Conservation (phyloP, 2,113 vertebrate species). For the Cyanistes caeruleus region DNA sequence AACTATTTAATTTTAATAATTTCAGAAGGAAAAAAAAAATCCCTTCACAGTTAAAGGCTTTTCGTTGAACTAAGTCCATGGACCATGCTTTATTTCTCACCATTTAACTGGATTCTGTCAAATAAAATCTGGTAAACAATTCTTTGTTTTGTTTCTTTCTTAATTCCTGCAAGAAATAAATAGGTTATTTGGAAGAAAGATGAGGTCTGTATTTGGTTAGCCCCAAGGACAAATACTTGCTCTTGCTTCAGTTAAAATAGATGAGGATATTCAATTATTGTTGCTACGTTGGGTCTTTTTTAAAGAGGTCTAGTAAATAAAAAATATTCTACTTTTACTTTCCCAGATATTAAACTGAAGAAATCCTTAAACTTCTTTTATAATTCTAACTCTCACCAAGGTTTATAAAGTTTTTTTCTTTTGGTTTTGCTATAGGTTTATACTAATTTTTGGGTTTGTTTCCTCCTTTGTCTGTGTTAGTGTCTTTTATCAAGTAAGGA, state of each 20-base stretch:
- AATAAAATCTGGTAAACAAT: not conserved
- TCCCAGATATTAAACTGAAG: too few relatives aligned
- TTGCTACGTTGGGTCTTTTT: not conserved
- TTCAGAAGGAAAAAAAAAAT: not conserved
- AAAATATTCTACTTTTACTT: not conserved
- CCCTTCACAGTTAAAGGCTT: not conserved
- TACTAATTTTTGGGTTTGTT: not conserved
- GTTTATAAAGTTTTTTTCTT: not conserved
- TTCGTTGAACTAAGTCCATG: not conserved
- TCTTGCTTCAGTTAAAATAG: not conserved
- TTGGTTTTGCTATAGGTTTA: not conserved
- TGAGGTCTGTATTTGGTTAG: not conserved
- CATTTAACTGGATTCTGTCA: not conserved
- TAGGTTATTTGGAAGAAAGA: not conserved
- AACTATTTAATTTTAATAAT: not conserved
- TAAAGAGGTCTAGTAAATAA: not conserved
- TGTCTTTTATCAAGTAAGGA: not conserved
- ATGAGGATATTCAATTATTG: not conserved
- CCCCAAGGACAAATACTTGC: not conserved
- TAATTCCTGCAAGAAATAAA: not conserved
- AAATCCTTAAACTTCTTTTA: not conserved
- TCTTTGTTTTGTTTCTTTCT: not conserved
- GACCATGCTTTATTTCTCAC: not conserved
- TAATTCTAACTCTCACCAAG: not conserved
- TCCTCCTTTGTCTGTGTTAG: not conserved